Evolutionary conservation across 2,113 vertebrate genomes (phyloP), one percentile per base, ranked within the genome.

Genomic region (Cyprinodon tularosa): DNA sequence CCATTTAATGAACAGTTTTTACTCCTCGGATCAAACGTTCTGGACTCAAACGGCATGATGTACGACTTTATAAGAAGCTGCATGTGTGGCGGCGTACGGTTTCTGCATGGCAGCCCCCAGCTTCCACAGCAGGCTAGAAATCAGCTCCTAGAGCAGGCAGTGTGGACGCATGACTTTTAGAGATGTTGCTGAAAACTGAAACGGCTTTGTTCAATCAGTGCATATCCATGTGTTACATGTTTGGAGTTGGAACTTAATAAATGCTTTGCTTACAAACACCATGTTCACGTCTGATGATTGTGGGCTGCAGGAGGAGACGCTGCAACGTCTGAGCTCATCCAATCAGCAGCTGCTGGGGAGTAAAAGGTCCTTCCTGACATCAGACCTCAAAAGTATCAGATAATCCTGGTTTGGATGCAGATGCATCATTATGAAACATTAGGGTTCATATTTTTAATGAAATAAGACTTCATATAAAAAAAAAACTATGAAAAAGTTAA

Each of bases 211-310:
- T 73, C 50, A 42, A 73, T 66, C 71, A 71, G n/a, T 37, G 37
- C n/a, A 29, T 45, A 72, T 76, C 72, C 71, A 62, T 81, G 48
- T 75, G 73, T 57, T 72, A 59, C 59, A 20, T 76, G 74, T 68
- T 44, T 53, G 50, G 50, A 72, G 79, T 40, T 70, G 63, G 39
- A 74, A 71, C 78, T 82, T 42, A 89, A 79, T 89, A 90, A 89
- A 90, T 50, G 74, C 77, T 87, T 76, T 80, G 71, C 64, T 70
- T 63, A 68, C 42, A 67, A 84, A 53, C 39, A 48, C 37, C 62
- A 62, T 4, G 17, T 38, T 10, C 74, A 20, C 14, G 13, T 63
- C 2, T 70, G 20, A 14, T 82, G 29, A 29, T 29, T 29, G 29
- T 29, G 29, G 29, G 29, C 29, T 29, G 29, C 29, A 29, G 29